phyloP scores from a whole-genome alignment of 2,113 vertebrate genomes.

The Himantopus leucocephalus region DNA sequence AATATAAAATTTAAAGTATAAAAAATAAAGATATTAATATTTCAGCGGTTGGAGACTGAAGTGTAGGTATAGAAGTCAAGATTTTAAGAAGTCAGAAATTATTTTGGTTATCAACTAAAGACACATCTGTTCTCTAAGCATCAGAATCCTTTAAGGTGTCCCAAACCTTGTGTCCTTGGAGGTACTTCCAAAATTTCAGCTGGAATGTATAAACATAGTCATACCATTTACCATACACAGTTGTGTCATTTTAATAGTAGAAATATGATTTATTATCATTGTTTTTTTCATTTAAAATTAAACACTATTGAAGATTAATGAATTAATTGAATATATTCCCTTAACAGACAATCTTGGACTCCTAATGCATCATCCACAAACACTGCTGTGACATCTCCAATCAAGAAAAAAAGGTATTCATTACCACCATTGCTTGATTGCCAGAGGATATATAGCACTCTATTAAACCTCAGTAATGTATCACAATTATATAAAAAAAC shows the following conservation, averaged over 20 bases:
- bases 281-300: background rate
- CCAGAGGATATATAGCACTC: background rate
- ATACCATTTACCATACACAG: background rate
- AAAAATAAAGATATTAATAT: background rate
- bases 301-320: background rate
- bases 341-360: constrained; percentile 49
- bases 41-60: background rate
- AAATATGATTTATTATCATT: background rate
- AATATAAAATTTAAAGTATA: background rate
- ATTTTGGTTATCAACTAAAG: background rate
- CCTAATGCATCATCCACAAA: background rate
- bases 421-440: background rate
- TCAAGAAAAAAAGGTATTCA: constrained; percentile 77
- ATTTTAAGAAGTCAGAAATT: background rate
- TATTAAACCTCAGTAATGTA: background rate
- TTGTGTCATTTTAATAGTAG: background rate
- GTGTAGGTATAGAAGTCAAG: background rate
- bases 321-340: background rate
- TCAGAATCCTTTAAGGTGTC: background rate
- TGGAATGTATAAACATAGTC: background rate
- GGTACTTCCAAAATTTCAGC: background rate
- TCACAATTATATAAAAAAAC: background rate
- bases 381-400: constrained; percentile 22
- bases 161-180: background rate
- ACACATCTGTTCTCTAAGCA: background rate